Percentiles rank a stretch among this genome's conserved stretches.
Evolutionary conservation across 2,888 invertebrate genomes (phyloP).

Genomic region (Pasiphila rectangulata): DNA sequence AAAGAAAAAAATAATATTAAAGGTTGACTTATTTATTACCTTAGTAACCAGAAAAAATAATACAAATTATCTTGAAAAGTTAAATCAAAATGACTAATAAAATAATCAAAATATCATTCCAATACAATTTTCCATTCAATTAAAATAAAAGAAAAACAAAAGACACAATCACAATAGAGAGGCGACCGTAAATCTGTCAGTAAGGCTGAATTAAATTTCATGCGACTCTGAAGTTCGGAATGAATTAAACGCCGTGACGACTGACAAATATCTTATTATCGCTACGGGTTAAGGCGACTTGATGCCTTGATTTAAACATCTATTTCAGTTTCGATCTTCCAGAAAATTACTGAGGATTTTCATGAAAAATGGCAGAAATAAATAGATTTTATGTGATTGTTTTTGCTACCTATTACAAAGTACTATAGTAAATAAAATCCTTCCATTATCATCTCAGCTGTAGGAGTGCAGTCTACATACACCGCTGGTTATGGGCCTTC

Average conservation of each 20-base stretch:
- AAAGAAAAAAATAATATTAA: background rate
- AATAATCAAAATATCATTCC: slow-evolving; percentile 11
- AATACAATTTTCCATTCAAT: slow-evolving; percentile 38
- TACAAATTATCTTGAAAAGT: no score
- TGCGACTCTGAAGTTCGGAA: slow-evolving; percentile 49
- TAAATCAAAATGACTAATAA: no score
- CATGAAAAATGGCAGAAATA: background rate
- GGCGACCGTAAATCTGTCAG: slow-evolving; percentile 62
- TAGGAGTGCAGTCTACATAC: no score
- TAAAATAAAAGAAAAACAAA: slow-evolving; percentile 45
- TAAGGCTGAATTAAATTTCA: slow-evolving; percentile 54
- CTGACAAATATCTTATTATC: slow-evolving; percentile 53
- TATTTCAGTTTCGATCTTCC: slow-evolving; percentile 8
- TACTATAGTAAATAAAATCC: no score
- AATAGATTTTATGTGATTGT: background rate
- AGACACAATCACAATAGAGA: slow-evolving; percentile 57
- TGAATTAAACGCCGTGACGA: slow-evolving; percentile 53
- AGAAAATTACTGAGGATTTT: slow-evolving; percentile 1
- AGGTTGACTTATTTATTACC: no score
- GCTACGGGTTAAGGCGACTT: slow-evolving; percentile 46
- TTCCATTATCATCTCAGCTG: no score
- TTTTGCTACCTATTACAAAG: background rate
- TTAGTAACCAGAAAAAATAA: no score
- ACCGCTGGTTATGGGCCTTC: no score
- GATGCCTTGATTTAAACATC: slow-evolving; percentile 26